These are phyloP conservation scores for Polypterus bichir DNA, from an alignment of 2,113 vertebrate species.

Conservation along the genomic window DNA sequence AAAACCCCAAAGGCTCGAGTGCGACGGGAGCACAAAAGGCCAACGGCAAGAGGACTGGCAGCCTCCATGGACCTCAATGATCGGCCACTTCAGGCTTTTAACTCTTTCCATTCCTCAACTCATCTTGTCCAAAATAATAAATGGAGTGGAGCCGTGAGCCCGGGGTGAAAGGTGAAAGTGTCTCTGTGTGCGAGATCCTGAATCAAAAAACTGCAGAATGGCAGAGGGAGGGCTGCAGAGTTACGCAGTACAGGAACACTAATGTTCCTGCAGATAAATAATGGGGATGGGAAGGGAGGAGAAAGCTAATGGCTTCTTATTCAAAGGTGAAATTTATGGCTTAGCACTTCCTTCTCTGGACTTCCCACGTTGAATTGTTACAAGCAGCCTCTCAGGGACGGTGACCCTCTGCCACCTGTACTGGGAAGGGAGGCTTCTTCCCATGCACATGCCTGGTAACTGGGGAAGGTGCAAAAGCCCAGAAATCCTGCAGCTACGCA, in stretches of 20 bases:
- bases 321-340: slow-evolving; percentile 56
- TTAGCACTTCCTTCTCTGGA: slow-evolving; percentile 53
- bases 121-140: not conserved
- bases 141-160: not conserved
- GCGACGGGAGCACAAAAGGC: no score
- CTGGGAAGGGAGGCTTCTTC: slow-evolving; percentile 16
- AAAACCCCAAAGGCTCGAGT: no score
- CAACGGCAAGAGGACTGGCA: no score
- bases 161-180: not conserved
- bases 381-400: slow-evolving; percentile 32
- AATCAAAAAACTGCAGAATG: not conserved
- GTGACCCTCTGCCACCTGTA: slow-evolving; percentile 6
- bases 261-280: slow-evolving; percentile 33
- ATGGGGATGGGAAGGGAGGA: slow-evolving; percentile 27
- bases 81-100: not conserved
- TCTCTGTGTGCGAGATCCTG: not conserved
- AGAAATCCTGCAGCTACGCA: not conserved
- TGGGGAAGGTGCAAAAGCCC: slow-evolving; percentile 4
- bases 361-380: slow-evolving; percentile 54
- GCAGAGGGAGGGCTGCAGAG: not conserved
- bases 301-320: slow-evolving; percentile 44
- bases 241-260: slow-evolving; percentile 11
- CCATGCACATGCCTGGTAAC: slow-evolving; percentile 1
- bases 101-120: not conserved
- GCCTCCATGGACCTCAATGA: no score